These are phyloP conservation scores for Acleris emargana DNA, from an alignment of 2,888 invertebrate genomes.

Conservation along the genomic window DNA sequence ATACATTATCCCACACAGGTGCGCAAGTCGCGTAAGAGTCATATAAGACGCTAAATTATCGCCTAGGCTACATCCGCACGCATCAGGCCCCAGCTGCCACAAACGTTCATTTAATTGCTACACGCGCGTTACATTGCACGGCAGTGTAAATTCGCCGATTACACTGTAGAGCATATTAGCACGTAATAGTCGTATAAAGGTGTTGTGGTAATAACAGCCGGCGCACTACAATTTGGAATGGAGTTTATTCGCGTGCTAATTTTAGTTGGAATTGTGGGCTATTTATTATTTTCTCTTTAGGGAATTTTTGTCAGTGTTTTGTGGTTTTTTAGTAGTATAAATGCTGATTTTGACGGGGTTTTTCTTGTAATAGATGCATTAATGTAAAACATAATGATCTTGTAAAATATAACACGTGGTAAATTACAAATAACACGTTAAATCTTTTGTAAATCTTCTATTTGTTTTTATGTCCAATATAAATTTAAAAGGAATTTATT, in stretches of 20 bases:
- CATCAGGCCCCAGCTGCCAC: constrained; percentile 30
- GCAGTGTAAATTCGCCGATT: constrained; percentile 31
- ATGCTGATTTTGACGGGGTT: too few species aligned
- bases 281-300: too few species aligned
- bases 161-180: constrained; percentile 27
- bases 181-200: constrained; percentile 23
- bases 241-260: not conserved
- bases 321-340: too few species aligned
- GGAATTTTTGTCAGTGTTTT: too few species aligned
- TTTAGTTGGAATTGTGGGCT: not conserved
- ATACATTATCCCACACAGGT: constrained; percentile 4
- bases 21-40: constrained; percentile 23
- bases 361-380: too few species aligned
- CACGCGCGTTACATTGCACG: constrained; percentile 28
- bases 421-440: too few species aligned
- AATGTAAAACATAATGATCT: too few species aligned
- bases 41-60: constrained; percentile 26
- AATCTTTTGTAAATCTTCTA: too few species aligned
- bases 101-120: constrained; percentile 31
- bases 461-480: too few species aligned
- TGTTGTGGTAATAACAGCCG: constrained; percentile 9
- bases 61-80: constrained; percentile 17
- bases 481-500: too few species aligned
- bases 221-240: constrained; percentile 13
- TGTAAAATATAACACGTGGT: too few species aligned